Percentiles rank a stretch among this genome's conserved stretches.
Conservation (phyloP, 2,113 vertebrate species). For the Tinamus guttatus region DNA sequence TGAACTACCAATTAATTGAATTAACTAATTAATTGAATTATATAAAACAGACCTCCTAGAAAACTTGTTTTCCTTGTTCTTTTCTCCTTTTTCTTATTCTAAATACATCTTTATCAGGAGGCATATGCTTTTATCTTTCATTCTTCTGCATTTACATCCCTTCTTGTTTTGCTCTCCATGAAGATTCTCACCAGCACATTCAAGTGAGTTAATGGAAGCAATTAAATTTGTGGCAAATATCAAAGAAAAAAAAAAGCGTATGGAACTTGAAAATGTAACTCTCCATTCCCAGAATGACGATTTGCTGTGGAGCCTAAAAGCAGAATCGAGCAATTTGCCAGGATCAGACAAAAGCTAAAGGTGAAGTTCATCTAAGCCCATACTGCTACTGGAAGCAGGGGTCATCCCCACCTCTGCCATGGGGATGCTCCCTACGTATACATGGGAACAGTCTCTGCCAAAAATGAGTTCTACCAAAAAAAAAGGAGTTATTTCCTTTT, state of each 20-base stretch:
- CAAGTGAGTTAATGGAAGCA: neutral
- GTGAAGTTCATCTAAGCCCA: neutral
- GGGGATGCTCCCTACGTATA: neutral
- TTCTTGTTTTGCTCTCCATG: neutral
- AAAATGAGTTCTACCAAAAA: neutral
- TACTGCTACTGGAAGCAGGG: neutral
- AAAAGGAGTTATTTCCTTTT: neutral
- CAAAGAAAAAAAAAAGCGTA: neutral
- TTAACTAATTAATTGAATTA: neutral
- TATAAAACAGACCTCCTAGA: neutral
- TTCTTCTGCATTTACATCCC: neutral
- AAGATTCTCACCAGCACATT: neutral
- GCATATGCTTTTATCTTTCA: neutral
- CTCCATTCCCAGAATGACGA: neutral
- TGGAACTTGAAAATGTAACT: neutral
- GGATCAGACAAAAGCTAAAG: neutral
- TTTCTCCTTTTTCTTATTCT: neutral
- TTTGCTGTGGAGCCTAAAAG: neutral
- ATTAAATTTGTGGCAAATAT: neutral
- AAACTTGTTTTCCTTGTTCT: neutral
- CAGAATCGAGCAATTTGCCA: neutral
- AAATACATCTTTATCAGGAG: neutral
- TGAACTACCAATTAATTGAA: neutral
- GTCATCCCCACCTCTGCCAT: neutral
- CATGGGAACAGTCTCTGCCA: neutral